Percentiles rank a stretch among this genome's conserved stretches.
phyloP scores from a whole-genome alignment of 2,888 invertebrate species.

The Stegophylla sp. region DNA sequence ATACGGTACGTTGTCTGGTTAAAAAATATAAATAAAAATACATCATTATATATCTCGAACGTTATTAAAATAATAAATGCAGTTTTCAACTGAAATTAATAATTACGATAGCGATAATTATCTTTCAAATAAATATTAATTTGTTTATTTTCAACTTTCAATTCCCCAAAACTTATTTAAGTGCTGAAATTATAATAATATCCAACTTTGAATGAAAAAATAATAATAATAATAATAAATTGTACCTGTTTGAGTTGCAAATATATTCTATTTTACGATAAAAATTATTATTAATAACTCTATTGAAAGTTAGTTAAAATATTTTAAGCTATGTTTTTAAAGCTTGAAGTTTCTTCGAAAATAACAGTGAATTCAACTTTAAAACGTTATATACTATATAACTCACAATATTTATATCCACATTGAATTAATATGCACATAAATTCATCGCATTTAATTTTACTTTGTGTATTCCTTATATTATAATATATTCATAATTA shows the following conservation, averaged over 20 bases:
- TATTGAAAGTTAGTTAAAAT: constrained; percentile 9
- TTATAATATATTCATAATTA: not conserved
- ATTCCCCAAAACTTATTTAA: constrained; percentile 1
- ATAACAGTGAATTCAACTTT: not conserved
- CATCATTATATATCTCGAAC: too few relatives aligned
- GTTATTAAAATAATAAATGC: too few relatives aligned
- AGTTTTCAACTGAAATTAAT: too few relatives aligned
- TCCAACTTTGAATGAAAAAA: constrained; percentile 12
- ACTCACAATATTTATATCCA: not conserved
- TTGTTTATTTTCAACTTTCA: constrained; percentile 14
- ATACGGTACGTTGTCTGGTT: too few relatives aligned
- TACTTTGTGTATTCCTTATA: too few relatives aligned
- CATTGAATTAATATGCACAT: not conserved
- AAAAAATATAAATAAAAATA: too few relatives aligned
- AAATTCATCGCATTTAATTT: not conserved
- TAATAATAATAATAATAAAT: not conserved
- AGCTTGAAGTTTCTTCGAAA: constrained; percentile 25
- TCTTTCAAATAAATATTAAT: constrained; percentile 8
- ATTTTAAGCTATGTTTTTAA: constrained; percentile 23
- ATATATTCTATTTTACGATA: constrained; percentile 33
- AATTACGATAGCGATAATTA: not conserved
- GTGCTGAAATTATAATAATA: constrained; percentile 14
- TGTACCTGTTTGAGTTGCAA: constrained; percentile 39
- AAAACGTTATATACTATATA: not conserved
- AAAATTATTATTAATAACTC: constrained; percentile 44